Evolutionary conservation across 2,797 vertebrate species (phyloP).

Genomic region (Botia almorhae): DNA sequence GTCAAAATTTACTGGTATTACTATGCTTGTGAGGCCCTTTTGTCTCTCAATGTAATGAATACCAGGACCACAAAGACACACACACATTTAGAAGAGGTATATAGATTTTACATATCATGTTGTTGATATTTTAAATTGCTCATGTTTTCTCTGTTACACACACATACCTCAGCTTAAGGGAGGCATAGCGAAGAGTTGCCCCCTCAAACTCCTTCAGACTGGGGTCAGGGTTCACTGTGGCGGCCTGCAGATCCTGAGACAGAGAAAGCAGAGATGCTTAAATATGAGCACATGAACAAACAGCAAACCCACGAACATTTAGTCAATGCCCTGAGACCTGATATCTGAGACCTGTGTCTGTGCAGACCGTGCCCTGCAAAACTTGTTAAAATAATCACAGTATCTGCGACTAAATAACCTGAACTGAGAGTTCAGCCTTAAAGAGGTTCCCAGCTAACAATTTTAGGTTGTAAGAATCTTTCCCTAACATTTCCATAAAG

Average conservation of each 20-base stretch:
- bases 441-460: background rate
- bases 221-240: conserved; percentile 94
- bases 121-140: background rate
- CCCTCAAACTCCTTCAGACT: conserved; percentile 99
- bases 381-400: background rate
- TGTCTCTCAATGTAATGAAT: no score
- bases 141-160: background rate
- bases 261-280: conserved; percentile 48
- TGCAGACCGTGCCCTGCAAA: conserved; percentile 32
- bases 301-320: background rate
- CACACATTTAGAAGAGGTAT: background rate
- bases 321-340: conserved; percentile 18
- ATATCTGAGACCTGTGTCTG: background rate
- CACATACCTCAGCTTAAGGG: conserved; percentile 88
- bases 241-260: conserved; percentile 92
- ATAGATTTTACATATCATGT: background rate
- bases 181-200: conserved; percentile 94
- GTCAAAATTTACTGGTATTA: no score
- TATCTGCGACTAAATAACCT: background rate
- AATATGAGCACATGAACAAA: background rate
- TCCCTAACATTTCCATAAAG: no score
- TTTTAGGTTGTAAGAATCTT: no score
- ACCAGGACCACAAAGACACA: no score
- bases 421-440: conserved; percentile 5
- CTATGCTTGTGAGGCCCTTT: no score